phyloP scores from a whole-genome alignment of 2,113 vertebrate species.

The Malurus elegans region DNA sequence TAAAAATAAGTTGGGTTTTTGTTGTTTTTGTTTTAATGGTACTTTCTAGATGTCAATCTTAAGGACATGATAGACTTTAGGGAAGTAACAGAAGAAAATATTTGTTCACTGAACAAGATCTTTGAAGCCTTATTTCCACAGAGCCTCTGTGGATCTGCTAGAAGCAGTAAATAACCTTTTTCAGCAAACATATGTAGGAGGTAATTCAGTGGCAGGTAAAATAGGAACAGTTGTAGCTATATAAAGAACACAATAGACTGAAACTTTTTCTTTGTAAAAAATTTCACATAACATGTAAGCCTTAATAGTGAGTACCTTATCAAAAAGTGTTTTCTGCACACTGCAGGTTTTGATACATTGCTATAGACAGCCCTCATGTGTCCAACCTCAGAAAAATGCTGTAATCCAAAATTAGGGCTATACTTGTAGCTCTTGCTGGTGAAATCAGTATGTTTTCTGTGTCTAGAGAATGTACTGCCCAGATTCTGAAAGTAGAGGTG shows the following conservation, averaged over 20 bases:
- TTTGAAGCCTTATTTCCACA: background rate
- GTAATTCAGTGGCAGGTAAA: background rate
- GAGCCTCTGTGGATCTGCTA: background rate
- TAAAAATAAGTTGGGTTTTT: background rate
- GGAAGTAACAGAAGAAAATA: background rate
- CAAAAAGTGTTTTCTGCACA: background rate
- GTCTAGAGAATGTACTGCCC: background rate
- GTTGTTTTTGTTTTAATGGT: background rate
- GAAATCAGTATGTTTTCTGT: background rate
- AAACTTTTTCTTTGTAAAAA: background rate
- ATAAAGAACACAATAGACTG: background rate
- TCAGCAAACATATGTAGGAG: background rate
- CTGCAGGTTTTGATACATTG: background rate
- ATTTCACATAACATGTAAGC: background rate
- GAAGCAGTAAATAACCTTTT: constrained; percentile 27
- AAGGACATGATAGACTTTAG: background rate
- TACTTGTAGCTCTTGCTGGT: background rate
- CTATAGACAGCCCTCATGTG: background rate
- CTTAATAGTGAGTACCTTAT: background rate
- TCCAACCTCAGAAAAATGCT: background rate
- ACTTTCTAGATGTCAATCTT: constrained; percentile 8
- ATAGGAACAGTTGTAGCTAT: constrained; percentile 8
- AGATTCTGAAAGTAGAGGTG: background rate
- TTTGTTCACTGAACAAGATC: background rate
- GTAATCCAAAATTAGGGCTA: background rate